Percentiles rank a stretch among this genome's conserved stretches.
phyloP scores from a whole-genome alignment of 2,113 vertebrate species.

The Rhynchomys soricoides region DNA sequence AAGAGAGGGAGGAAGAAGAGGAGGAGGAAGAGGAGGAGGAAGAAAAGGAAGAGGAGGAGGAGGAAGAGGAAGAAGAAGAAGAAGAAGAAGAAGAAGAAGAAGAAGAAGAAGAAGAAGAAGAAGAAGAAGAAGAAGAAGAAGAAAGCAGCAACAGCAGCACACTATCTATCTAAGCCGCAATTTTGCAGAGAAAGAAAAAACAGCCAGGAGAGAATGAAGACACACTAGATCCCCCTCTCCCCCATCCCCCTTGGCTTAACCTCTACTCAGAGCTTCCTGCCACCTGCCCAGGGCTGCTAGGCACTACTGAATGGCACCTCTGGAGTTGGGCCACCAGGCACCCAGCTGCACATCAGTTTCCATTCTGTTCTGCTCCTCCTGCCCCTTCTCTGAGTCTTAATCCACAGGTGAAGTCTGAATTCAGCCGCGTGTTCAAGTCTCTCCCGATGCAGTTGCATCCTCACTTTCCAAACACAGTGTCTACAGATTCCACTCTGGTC shows the following conservation, averaged over 20 bases:
- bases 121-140: too few relatives aligned
- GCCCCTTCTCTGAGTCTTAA: not conserved
- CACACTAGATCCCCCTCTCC: accelerated
- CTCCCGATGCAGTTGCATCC: accelerated
- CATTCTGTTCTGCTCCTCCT: accelerated
- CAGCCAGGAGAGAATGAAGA: not conserved
- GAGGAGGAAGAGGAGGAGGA: too few relatives aligned
- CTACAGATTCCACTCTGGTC: not conserved
- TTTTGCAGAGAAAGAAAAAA: not conserved
- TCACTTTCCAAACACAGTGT: not conserved
- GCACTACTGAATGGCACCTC: not conserved
- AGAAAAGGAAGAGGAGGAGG: too few relatives aligned
- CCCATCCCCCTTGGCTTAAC: accelerated
- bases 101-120: too few relatives aligned
- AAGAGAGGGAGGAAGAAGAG: too few relatives aligned
- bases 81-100: too few relatives aligned
- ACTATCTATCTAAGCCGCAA: not conserved
- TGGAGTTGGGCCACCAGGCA: not conserved
- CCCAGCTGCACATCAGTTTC: accelerated
- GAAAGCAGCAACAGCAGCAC: not conserved
- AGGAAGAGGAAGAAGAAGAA: too few relatives aligned
- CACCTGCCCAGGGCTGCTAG: not conserved
- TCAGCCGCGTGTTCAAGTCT: too few relatives aligned
- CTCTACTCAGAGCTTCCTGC: not conserved
- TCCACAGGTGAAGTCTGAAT: not conserved